phyloP scores from a whole-genome alignment of 2,888 invertebrate genomes.

The Coleophora flavipennella region DNA sequence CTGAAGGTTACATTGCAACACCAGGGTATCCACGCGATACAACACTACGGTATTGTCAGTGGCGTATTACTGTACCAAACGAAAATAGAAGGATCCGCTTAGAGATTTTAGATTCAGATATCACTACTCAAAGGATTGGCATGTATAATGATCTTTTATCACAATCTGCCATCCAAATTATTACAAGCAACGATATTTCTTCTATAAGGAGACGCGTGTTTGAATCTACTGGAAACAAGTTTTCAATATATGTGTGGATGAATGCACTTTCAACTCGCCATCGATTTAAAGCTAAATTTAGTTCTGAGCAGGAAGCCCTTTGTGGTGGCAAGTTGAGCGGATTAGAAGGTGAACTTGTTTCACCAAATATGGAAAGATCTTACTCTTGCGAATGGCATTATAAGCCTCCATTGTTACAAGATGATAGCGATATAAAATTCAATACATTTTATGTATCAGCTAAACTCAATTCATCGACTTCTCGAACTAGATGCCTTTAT shows the following conservation, averaged over 20 bases:
- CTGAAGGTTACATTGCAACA: constrained; percentile 78
- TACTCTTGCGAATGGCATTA: constrained; percentile 47
- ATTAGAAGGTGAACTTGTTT: constrained; percentile 30
- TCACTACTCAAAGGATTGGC: constrained; percentile 29
- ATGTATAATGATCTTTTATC: constrained; percentile 72
- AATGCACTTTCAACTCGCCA: constrained; percentile 55
- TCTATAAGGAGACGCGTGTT: constrained; percentile 37
- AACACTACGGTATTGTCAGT: constrained; percentile 41
- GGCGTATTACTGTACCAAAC: constrained; percentile 46
- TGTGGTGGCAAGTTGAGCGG: constrained; percentile 48
- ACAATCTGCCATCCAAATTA: constrained; percentile 42
- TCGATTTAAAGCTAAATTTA: constrained; percentile 81
- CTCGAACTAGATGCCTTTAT: constrained; percentile 29
- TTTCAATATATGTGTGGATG: constrained; percentile 76
- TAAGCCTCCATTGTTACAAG: background rate
- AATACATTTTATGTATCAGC: constrained; percentile 37
- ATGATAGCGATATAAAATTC: constrained; percentile 12
- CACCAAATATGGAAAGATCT: constrained; percentile 35
- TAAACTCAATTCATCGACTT: constrained; percentile 31
- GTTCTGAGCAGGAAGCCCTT: constrained; percentile 68
- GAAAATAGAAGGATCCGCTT: constrained; percentile 51
- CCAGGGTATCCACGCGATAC: constrained; percentile 77
- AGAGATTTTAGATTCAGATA: constrained; percentile 68
- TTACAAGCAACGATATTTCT: constrained; percentile 29
- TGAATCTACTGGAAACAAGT: constrained; percentile 75